Conservation (phyloP, 2,113 vertebrate genomes). For the Menura novaehollandiae region DNA sequence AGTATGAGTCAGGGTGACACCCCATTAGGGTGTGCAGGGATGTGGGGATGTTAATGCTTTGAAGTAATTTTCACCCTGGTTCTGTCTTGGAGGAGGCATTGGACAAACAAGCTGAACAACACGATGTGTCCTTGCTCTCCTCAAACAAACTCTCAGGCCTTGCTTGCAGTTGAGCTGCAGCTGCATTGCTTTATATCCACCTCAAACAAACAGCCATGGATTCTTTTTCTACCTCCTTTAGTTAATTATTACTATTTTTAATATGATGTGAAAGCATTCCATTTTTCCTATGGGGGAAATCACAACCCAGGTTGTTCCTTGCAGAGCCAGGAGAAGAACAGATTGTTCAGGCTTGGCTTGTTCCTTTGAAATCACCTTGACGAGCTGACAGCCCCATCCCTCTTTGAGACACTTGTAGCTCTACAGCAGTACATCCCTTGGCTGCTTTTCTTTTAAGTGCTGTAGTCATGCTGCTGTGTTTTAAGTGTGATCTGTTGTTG, state of each 20-base stretch:
- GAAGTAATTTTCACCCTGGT: background rate
- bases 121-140: background rate
- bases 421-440: background rate
- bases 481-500: background rate
- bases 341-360: background rate
- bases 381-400: background rate
- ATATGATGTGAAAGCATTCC: background rate
- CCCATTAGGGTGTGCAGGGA: background rate
- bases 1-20: background rate
- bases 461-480: background rate
- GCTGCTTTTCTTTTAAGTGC: background rate
- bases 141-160: background rate
- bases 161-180: background rate
- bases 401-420: background rate
- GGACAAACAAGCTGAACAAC: background rate
- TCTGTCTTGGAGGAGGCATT: background rate
- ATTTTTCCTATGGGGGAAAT: background rate
- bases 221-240: background rate
- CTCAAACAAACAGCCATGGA: background rate
- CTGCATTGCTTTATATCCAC: background rate
- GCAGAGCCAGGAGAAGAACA: background rate
- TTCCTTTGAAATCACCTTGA: background rate
- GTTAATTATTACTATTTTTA: background rate
- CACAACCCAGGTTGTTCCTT: background rate
- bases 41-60: rapidly evolving